Evolutionary conservation across 1,140 invertebrate genomes (phyloP), one percentile per base, ranked within the genome.

Genomic region (Aphelenchoides avenae): DNA sequence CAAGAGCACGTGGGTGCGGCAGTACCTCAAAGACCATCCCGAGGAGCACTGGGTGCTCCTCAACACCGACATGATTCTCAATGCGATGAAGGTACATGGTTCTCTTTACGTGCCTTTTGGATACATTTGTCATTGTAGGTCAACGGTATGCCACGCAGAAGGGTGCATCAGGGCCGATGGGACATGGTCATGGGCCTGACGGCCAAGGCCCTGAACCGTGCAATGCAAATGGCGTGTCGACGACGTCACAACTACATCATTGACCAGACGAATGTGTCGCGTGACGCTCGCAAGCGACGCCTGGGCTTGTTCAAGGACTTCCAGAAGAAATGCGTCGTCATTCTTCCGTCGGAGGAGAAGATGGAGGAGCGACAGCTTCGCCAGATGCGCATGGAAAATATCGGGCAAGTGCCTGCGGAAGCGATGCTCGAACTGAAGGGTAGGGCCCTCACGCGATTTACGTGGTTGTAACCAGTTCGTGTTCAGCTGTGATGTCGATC

Each of bases 161-260:
- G 65, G 31, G 66, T 64, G 18, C 62, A 73, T 55, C 46, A 66
- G 36, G 72, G 71, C 6, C 48, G 73, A 5, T 77, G 75, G 66
- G 73, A 75, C 52, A 73, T 77, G 66, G 50, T 54, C 2, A 73
- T 76, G 57, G 72, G 72, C 20, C 52, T 75, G 15, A 59, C 73
- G 13, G 71, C 71, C 24, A 75, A 75, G 49, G 68, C 68, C 5
- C 18, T 75, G 34, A 55, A 31, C 41, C 24, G 65, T 5, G 48
- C 60, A 13, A 48, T 76, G 5, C 41, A 40, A 20, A 27, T 75
- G 58, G 74, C 74, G 5, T 76, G 75, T 27, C 57, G 73, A n/a
- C 27, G 73, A 15, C 41, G 69, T 6, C 65, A 75, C 37, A 76
- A 76, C 37, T 75, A 75, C 48, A 77, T 75, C 47, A 46, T 75